phyloP scores from a whole-genome alignment of 2,113 vertebrate species.

The Etheostoma cragini region DNA sequence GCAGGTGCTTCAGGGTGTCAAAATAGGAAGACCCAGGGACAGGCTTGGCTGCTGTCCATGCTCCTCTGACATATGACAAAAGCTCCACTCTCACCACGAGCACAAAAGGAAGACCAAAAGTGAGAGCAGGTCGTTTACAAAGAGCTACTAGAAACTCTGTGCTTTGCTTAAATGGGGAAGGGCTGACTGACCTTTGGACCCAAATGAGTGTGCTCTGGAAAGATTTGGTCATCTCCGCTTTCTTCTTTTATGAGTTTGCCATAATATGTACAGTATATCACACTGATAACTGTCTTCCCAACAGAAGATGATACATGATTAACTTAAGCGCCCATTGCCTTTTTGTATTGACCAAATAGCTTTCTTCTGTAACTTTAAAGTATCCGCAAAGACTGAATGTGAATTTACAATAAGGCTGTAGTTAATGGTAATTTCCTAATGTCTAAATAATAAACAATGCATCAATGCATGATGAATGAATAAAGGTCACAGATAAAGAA shows the following conservation, averaged over 20 bases:
- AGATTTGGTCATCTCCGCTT: slow-evolving; percentile 75
- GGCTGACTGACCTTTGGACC: slow-evolving; percentile 73
- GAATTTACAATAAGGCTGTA: neutral
- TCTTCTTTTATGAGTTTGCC: slow-evolving; percentile 57
- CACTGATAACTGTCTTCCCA: slow-evolving; percentile 45
- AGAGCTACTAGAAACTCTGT: slow-evolving; percentile 47
- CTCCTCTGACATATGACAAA: slow-evolving; percentile 84
- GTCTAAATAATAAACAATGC: neutral
- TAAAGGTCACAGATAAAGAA: slow-evolving; percentile 36
- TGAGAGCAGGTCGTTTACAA: slow-evolving; percentile 69
- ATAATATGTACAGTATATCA: slow-evolving; percentile 58
- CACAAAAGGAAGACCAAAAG: slow-evolving; percentile 65
- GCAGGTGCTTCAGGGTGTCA: slow-evolving; percentile 85
- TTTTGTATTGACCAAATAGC: slow-evolving; percentile 6
- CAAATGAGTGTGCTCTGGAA: slow-evolving; percentile 66
- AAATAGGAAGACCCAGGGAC: slow-evolving; percentile 82
- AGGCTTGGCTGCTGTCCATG: slow-evolving; percentile 82
- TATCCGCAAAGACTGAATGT: neutral
- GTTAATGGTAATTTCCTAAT: neutral
- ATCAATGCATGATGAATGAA: slow-evolving; percentile 6
- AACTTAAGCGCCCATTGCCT: neutral
- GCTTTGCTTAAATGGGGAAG: slow-evolving; percentile 71
- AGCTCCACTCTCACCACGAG: slow-evolving; percentile 67
- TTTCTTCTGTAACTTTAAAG: neutral
- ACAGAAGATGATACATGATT: slow-evolving; percentile 26